phyloP scores from a whole-genome alignment of 2,797 vertebrate genomes.

The Thaleichthys pacificus region DNA sequence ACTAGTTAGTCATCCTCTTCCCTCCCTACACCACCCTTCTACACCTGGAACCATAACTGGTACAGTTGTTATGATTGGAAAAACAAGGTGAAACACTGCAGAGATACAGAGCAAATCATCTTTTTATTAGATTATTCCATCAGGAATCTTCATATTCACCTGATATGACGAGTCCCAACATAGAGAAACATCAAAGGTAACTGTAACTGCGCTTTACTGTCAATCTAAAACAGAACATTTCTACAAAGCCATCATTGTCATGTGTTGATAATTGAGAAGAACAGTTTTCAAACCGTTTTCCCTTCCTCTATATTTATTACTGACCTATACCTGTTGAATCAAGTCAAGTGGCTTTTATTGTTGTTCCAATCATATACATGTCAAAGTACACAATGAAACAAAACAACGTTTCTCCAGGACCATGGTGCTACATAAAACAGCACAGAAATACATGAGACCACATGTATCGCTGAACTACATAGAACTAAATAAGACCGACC shows the following conservation, averaged over 20 bases:
- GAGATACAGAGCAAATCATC: background rate
- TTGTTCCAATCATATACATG: background rate
- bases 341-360: background rate
- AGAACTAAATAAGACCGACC: too few relatives aligned
- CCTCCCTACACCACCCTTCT: background rate
- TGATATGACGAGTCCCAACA: background rate
- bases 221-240: background rate
- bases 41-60: too few relatives aligned
- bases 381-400: conserved; percentile 12
- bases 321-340: background rate
- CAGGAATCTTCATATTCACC: background rate
- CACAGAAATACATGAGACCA: background rate
- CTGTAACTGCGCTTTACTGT: too few relatives aligned
- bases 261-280: conserved; percentile 11
- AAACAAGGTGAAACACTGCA: too few relatives aligned
- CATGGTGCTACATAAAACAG: background rate
- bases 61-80: too few relatives aligned
- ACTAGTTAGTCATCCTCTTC: conserved; percentile 11
- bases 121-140: background rate
- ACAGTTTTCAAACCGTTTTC: too few relatives aligned
- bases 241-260: background rate
- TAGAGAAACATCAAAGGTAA: background rate
- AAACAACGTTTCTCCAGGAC: conserved; percentile 2
- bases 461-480: too few relatives aligned
- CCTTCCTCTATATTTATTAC: background rate